Conservation (phyloP, 2,113 vertebrate species). For the Salvator merianae region DNA sequence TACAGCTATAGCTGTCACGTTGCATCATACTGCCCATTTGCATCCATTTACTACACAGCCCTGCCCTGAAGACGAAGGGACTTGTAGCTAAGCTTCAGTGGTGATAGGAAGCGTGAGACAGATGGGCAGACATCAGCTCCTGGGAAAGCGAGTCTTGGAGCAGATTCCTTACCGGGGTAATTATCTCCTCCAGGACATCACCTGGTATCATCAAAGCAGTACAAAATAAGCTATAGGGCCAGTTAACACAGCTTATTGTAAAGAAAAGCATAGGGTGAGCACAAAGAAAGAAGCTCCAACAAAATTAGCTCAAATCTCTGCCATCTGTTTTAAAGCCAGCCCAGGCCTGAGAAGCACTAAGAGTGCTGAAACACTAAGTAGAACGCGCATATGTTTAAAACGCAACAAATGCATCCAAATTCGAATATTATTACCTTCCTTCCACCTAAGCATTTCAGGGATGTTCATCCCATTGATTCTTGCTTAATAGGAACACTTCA, state of each 20-base stretch:
- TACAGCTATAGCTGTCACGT: constrained; percentile 16
- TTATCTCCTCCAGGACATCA: neutral
- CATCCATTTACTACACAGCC: constrained; percentile 8
- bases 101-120: neutral
- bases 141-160: neutral
- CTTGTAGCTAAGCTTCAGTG: neutral
- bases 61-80: neutral
- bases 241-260: neutral
- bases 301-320: neutral
- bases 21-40: neutral
- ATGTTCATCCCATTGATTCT: constrained; percentile 34
- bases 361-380: constrained; percentile 22
- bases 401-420: constrained; percentile 43
- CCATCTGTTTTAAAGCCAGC: constrained; percentile 27
- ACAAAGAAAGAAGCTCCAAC: constrained; percentile 16
- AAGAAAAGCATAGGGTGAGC: neutral
- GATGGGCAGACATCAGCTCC: constrained; percentile 7
- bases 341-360: constrained; percentile 4
- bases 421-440: constrained; percentile 43
- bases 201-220: neutral
- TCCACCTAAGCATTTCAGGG: constrained; percentile 52
- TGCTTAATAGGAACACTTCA: constrained; percentile 60
- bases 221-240: neutral
- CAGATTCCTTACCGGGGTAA: neutral
- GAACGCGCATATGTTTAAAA: constrained; percentile 31